A percentile compares a stretch with the other conserved stretches of the same genome.
phyloP scores from a whole-genome alignment of 2,888 invertebrate species.

The Cistogaster globosa region DNA sequence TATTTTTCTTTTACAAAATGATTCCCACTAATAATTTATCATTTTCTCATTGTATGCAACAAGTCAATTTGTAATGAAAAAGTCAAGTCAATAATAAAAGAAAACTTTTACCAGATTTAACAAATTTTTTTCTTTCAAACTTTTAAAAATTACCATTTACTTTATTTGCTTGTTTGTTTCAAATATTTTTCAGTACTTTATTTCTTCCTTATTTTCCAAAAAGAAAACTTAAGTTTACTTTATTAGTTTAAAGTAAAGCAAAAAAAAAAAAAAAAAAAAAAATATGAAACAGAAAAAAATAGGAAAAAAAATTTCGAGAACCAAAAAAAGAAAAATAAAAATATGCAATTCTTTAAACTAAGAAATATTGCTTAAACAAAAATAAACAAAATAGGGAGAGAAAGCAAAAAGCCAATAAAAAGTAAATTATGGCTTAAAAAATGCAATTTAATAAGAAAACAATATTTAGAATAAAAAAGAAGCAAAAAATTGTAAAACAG shows the following conservation, averaged over 20 bases:
- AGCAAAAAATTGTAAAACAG: not conserved
- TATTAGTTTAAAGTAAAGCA: conserved; percentile 48
- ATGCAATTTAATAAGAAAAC: conserved; percentile 23
- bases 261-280: not conserved
- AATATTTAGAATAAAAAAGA: not conserved
- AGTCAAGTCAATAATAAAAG: conserved; percentile 36
- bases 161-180: conserved; percentile 66
- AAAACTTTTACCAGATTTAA: conserved; percentile 49
- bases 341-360: conserved; percentile 14
- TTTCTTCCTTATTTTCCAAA: conserved; percentile 15
- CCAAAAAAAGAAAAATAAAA: not conserved
- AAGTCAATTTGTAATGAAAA: conserved; percentile 57
- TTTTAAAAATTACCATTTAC: conserved; percentile 55
- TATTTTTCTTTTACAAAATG: no score
- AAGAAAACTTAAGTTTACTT: conserved; percentile 50
- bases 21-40: conserved; percentile 29
- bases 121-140: conserved; percentile 43
- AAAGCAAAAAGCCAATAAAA: conserved; percentile 21
- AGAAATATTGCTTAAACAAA: conserved; percentile 4
- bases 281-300: no score
- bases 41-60: conserved; percentile 46
- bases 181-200: conserved; percentile 8
- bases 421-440: conserved; percentile 39
- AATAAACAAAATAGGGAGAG: not conserved
- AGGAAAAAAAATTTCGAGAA: not conserved